Percentiles rank a stretch among this genome's conserved stretches.
Evolutionary conservation across 2,888 invertebrate species (phyloP).

Genomic region (Timandra comae): DNA sequence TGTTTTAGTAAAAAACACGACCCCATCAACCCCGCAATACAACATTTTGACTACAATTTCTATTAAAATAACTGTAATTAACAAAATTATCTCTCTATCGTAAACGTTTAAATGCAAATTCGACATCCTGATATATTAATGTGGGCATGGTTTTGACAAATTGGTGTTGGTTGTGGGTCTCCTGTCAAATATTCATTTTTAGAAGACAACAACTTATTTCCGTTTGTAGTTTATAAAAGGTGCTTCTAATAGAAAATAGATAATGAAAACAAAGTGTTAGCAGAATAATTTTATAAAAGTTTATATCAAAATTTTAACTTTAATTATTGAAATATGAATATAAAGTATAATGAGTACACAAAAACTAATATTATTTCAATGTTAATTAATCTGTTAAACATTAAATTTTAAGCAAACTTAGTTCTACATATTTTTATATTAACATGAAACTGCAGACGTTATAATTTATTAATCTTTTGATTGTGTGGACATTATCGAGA

Average conservation of each 20-base stretch:
- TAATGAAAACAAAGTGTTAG: too few relatives aligned
- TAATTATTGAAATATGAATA: too few relatives aligned
- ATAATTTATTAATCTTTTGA: too few relatives aligned
- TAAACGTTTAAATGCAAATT: constrained; percentile 71
- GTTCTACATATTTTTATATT: too few relatives aligned
- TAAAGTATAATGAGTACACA: too few relatives aligned
- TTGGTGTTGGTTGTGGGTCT: constrained; percentile 32
- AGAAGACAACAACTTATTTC: constrained; percentile 22
- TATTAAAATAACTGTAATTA: constrained; percentile 68
- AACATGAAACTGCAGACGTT: too few relatives aligned
- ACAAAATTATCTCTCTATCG: constrained; percentile 56
- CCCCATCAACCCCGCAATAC: constrained; percentile 53
- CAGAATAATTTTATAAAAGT: too few relatives aligned
- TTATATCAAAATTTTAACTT: too few relatives aligned
- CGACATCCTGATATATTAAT: constrained; percentile 58
- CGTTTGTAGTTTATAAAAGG: constrained; percentile 32
- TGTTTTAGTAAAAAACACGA: constrained; percentile 69
- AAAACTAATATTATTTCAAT: too few relatives aligned
- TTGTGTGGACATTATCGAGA: constrained; percentile 42
- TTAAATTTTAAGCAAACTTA: too few relatives aligned
- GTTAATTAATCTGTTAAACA: too few relatives aligned
- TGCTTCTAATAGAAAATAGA: too few relatives aligned
- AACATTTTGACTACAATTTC: constrained; percentile 55
- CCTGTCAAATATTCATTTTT: constrained; percentile 43
- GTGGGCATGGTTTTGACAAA: constrained; percentile 60